Conservation (phyloP, 2,113 vertebrate genomes). For the Eclectus roratus region DNA sequence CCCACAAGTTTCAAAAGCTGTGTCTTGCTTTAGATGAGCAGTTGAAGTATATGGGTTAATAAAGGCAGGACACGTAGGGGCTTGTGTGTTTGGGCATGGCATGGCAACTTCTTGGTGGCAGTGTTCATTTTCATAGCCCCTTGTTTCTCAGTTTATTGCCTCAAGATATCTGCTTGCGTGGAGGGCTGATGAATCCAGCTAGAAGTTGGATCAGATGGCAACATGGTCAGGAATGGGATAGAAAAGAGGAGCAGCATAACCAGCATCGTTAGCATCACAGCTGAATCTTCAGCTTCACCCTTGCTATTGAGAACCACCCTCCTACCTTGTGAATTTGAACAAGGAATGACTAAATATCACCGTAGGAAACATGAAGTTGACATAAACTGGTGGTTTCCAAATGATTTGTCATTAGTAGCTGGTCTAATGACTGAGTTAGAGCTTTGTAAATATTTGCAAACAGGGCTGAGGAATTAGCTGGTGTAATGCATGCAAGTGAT, state of each 20-base stretch:
- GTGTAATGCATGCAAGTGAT: not conserved
- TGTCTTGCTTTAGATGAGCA: not conserved
- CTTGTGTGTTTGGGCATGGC: not conserved
- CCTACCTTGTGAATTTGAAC: not conserved
- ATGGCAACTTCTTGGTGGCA: not conserved
- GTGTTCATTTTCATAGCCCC: not conserved
- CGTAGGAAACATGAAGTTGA: not conserved
- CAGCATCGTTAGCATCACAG: not conserved
- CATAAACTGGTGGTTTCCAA: not conserved
- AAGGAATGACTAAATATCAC: not conserved
- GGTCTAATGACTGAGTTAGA: constrained; percentile 32
- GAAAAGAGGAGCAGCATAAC: not conserved
- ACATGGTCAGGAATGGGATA: not conserved
- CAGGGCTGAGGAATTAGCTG: constrained; percentile 4
- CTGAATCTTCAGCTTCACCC: not conserved
- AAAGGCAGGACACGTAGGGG: not conserved
- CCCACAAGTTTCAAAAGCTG: fast-evolving
- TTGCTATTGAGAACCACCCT: fast-evolving
- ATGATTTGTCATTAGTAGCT: constrained; percentile 25
- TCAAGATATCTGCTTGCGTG: not conserved
- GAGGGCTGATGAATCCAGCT: not conserved
- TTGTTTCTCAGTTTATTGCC: not conserved
- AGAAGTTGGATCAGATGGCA: fast-evolving
- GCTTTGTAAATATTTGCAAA: constrained; percentile 56
- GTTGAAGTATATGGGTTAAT: not conserved